Evolutionary conservation across 2,113 vertebrate genomes (phyloP), one percentile per base, ranked within the genome.

Genomic region (Indri indri): DNA sequence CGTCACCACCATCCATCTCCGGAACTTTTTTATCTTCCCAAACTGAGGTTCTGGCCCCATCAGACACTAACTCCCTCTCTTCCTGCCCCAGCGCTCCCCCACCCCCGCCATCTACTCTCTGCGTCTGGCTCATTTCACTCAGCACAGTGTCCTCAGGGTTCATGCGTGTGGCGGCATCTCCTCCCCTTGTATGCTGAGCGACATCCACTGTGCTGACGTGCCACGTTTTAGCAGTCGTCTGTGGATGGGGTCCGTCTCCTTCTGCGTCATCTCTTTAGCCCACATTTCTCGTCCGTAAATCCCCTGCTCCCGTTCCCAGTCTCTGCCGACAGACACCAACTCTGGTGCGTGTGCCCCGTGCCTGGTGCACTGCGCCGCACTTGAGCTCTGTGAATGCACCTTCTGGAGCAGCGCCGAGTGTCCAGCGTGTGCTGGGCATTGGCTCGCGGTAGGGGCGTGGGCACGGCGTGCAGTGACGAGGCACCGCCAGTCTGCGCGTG

Each of bases 1-100:
- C 34, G 0, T 10, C 30, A 11, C 59, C 9, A 30, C 59, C 34
- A 0, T 50, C 57, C 5, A 0, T 13, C 34, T 65, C 45, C 23
- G 6, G 73, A 40, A 77, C 34, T 40, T 30, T 73, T 4, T 30
- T 25, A 3, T 37, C 10, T 30, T 52, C 45, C 73, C 42, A 65
- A 37, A 50, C 40, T 30, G 25, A 20, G 27, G 3, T 3, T 73
- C 17, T n/a, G 40, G 27, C 59, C n/a, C 73, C 27, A 3, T 76
- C 7, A 14, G 37, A 27, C 40, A 14, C 9, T 27, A 2, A 27
- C 32, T 42, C 22, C 27, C 7, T 25, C 14, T 50, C 5, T 14
- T 25, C 14, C 14, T 2, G 5, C 40, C 57, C 59, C 2, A 8
- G 16, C 54, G 2, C 54, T 57, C 6, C 7, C 45, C 42, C 52